Base-by-base conservation (phyloP, 2,888 invertebrate genomes). In the Taphrorychus bicolor region DNA sequence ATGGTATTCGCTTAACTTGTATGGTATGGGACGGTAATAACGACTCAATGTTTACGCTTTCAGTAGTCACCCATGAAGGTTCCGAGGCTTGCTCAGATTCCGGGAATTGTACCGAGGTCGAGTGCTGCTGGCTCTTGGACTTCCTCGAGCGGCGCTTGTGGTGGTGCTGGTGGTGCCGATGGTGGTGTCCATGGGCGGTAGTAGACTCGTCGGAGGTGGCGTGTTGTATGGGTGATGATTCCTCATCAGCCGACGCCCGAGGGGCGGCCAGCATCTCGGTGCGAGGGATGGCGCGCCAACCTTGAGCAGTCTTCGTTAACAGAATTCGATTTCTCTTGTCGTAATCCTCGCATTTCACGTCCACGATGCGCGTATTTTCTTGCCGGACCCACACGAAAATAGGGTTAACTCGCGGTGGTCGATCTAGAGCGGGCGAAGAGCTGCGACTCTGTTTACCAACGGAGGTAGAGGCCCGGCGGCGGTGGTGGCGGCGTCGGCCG, bases 341-440 rank as follows among this genome's bases (percentile, higher is more conserved):
- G 86, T 93, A 93, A 81, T 94, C 93, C 83, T 94, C 94, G 84
- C 93, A 93, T 82, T 89, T 88, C 76, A 94, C 93, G 82, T 92
- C 91, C 79, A 92, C 89, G 82, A 94, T 92, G 80, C 88, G 87
- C 71, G 91, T 91, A 82, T 92, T 91, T 75, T 88, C 88, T 81
- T 92, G 91, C 79, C 91, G 90, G 71, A 91, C 91, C 93, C 93
- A 94, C 74, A 94, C 86, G 82, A 94, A 94, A 73, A 94, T 91
- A 73, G 93, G 93, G 79, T 92, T 91, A 74, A 92, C 89, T 68
- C 89, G 88, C 75, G 91, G 86, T 59, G 87, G 82, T 75, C 81
- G 77, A 66, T 81, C 81, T 48, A 76, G 77, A 67, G 81, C 81
- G 48, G 77, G 78, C 59, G 79, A 76, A 65, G 76, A 72, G 69